Percentiles rank a stretch among this genome's conserved stretches.
Evolutionary conservation across 23 tunicate species (phyloP).

Genomic region (Oikopleura albicans): DNA sequence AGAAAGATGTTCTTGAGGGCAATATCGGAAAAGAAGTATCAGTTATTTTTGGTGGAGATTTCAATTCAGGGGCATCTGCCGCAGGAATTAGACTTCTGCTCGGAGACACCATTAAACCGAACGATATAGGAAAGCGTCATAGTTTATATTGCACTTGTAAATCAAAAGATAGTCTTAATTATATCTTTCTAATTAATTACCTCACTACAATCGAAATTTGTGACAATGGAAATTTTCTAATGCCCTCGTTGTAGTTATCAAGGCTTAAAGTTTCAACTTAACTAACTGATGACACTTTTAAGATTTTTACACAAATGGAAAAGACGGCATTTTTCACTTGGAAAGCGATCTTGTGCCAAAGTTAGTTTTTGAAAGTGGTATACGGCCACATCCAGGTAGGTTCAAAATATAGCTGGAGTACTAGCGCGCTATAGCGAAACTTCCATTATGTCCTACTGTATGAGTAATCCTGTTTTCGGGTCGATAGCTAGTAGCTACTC

Average conservation of each 20-base stretch:
- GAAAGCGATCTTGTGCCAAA: neutral
- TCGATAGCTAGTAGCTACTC: no score
- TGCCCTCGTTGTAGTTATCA: neutral
- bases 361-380: neutral
- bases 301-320: constrained; percentile 15
- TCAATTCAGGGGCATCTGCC: constrained; percentile 36
- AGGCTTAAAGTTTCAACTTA: neutral
- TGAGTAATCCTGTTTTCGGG: no score
- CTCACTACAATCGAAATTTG: neutral
- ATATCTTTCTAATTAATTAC: neutral
- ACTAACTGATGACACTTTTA: no score
- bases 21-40: neutral
- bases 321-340: neutral
- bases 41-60: constrained; percentile 50
- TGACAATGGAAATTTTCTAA: neutral
- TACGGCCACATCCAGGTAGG: neutral
- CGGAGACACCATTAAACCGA: constrained; percentile 27
- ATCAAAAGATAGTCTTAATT: neutral
- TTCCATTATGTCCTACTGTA: no score
- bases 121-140: constrained; percentile 31
- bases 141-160: neutral
- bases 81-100: constrained; percentile 31
- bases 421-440: no score
- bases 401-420: no score
- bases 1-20: neutral